Base-by-base conservation (phyloP, 1,140 invertebrate species). In the Cotesia chilonis region DNA sequence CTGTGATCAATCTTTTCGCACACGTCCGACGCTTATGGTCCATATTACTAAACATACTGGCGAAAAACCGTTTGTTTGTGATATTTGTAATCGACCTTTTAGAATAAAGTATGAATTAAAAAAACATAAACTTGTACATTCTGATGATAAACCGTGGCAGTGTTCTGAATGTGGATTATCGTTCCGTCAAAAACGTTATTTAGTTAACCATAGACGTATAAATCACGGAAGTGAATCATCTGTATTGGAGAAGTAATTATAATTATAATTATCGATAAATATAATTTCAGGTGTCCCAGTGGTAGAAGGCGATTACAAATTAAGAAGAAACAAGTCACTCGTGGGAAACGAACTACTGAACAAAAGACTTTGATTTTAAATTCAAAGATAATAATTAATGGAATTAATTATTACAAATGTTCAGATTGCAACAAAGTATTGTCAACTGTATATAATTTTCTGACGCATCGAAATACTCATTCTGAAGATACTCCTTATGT, bases 1-100 rank as follows among this genome's bases (percentile, higher is more conserved):
- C 67, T 94, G 93, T 82, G 84, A 89, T 17, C 87, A 91, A 55
- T 84, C 85, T 41, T 92, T 92, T 78, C 83, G 89, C 47, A 89
- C 90, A 5, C 89, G 87, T 59, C 88, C 89, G 14, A 87, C 89
- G 0, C 79, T 92, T 12, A 79, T 88, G 68, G 76, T 90, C 57
- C 92, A 93, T 78, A 79, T 89, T 4, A 88, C 90, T 0, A 88
- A 88, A 65, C 92, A 94, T 80, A 91, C 90, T 0, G 90, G 90
- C 4, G 91, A 93, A 70, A 88, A 91, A 71, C 91, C 92, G 3
- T 91, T 90, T 82, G 82, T 82, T 4, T 94, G 92, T 79, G 85
- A 86, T 4, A 79, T 88, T 6, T 94, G 93, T 80, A 86, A 87
- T 2, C 89, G 89, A 69, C 74, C 82, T 3, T 93, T 92, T 76